Evolutionary conservation across 2,888 invertebrate species (phyloP), one percentile per base, ranked within the genome.

Genomic region (Muscina levida): DNA sequence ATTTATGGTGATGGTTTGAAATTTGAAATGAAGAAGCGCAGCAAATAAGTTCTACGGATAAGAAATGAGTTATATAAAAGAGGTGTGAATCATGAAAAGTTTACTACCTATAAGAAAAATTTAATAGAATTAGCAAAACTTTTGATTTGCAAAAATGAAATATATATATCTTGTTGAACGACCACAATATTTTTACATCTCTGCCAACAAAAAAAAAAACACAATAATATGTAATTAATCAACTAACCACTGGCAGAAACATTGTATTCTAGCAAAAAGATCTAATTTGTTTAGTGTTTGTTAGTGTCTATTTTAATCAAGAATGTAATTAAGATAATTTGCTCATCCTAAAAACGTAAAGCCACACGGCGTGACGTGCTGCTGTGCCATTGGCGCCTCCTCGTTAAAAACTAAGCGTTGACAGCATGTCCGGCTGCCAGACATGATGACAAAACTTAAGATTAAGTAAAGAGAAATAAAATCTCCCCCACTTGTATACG

Each of bases 351-450:
- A 51, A 15, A 19, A 42, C n/a, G 22, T 8, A 62, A 59, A 37
- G 39, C 15, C 62, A 62, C 15, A 8, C 31, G 31, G 31, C 31
- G 8, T 31, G 31, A 13, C 22, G 62, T 13, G 42, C n/a, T 39
- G 11, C 24, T 22, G 53, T 62, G 42, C 17, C 42, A 13, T 10
- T 72, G 79, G 79, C 79, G 79, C 79, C 79, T 73, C 53, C 31
- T 68, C 13, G 65, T 76, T 80, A 72, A 42, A 66, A 22, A 53
- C 46, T n/a, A 31, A 31, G 42, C 76, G 79, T 72, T 80, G 79
- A 80, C 76, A 76, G 79, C 72, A 72, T 76, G 79, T 80, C 76
- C 70, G 79, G 72, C 79, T 67, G 72, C 76, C 79, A 72, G 62
- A 62, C 62, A 42, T 62, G 42, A 62, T 62, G 62, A 19, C 62